Conservation (phyloP, 2,113 vertebrate species). For the Pycnonotus jocosus region DNA sequence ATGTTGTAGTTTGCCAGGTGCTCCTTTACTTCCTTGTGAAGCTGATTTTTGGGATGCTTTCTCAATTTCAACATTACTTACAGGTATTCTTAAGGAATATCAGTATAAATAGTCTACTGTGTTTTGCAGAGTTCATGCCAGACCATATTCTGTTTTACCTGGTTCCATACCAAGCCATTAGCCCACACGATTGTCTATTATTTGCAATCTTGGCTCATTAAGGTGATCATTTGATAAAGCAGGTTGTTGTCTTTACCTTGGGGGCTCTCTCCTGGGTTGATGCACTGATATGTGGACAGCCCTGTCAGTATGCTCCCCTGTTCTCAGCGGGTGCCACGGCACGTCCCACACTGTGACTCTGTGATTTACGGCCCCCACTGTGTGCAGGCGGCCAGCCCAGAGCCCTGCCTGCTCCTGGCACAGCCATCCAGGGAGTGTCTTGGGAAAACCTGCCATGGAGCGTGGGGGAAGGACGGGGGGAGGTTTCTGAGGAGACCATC, state of each 20-base stretch:
- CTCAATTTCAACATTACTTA: background rate
- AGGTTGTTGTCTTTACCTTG: conserved; percentile 40
- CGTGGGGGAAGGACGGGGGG: background rate
- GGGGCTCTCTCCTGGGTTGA: background rate
- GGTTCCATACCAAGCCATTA: background rate
- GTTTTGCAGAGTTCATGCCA: background rate
- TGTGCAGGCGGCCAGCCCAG: background rate
- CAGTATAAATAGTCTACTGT: background rate
- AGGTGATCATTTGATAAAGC: background rate
- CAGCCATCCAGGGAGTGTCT: background rate
- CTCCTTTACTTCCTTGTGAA: background rate
- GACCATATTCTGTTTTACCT: background rate
- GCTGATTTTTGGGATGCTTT: background rate
- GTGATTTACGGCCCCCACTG: background rate
- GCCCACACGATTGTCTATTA: background rate
- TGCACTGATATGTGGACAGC: background rate
- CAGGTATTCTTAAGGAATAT: background rate
- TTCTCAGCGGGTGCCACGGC: background rate
- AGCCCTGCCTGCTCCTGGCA: background rate
- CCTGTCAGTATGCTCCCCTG: background rate
- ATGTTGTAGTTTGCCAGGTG: background rate
- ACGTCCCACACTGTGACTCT: background rate
- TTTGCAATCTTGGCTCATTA: conserved; percentile 29
- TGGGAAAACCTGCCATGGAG: background rate
- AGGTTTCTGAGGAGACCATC: background rate